Conservation (phyloP, 2,888 invertebrate genomes). For the Rotaria macrura region DNA sequence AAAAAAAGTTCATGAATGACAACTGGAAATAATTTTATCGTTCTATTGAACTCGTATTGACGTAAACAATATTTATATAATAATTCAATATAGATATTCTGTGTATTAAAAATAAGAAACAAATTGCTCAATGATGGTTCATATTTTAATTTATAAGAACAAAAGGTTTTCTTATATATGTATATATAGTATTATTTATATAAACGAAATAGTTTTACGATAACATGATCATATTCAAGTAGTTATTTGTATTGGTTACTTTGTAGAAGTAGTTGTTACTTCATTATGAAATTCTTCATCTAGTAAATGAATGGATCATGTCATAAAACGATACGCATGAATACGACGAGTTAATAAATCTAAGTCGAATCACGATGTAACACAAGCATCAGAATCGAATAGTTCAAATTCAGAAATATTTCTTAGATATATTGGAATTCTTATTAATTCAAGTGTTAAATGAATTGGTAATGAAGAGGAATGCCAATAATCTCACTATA, state of each 20-base stretch:
- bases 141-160: neutral
- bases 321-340: neutral
- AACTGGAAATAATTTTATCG: neutral
- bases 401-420: neutral
- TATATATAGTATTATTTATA: neutral
- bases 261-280: neutral
- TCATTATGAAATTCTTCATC: neutral
- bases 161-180: too few relatives aligned
- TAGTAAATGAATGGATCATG: neutral
- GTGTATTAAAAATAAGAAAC: neutral
- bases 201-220: neutral
- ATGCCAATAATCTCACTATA: neutral
- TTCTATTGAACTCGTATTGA: neutral
- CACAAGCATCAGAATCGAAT: neutral
- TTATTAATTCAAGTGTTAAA: neutral
- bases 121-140: neutral
- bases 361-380: neutral
- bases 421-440: neutral
- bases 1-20: neutral
- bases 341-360: neutral
- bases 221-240: conserved; percentile 6
- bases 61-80: neutral
- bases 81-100: neutral
- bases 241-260: neutral
- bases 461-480: neutral